Percentiles rank a stretch among this genome's conserved stretches.
These are phyloP conservation scores for Omphaloscelis lunosa DNA, from an alignment of 2,888 invertebrate species.

Conservation along the genomic window DNA sequence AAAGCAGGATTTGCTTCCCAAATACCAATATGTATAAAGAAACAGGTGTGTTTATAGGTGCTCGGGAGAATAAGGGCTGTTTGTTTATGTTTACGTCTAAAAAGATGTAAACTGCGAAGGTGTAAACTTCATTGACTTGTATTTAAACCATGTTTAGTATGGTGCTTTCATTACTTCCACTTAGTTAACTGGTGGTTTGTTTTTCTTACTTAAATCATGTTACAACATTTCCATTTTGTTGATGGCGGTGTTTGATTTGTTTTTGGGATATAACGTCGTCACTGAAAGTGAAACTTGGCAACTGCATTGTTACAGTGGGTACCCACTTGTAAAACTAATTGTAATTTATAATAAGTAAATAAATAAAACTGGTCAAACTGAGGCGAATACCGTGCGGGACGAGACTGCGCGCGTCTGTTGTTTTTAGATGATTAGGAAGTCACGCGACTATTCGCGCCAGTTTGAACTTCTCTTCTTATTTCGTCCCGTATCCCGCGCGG, in stretches of 20 bases:
- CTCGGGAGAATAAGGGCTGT: background rate
- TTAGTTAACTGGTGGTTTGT: background rate
- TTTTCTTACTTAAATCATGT: background rate
- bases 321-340: no score
- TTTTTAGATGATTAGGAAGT: background rate
- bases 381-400: no score
- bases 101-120: conserved; percentile 3
- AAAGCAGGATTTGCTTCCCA: conserved; percentile 65
- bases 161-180: conserved; percentile 2
- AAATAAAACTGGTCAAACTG: background rate
- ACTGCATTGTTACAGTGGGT: background rate
- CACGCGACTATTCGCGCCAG: background rate
- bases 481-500: background rate
- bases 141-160: background rate
- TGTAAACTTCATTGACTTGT: conserved; percentile 7
- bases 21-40: conserved; percentile 35
- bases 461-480: background rate
- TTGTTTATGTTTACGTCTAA: conserved; percentile 28
- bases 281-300: background rate
- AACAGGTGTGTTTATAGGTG: conserved; percentile 18
- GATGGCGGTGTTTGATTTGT: no score
- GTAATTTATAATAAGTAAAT: no score
- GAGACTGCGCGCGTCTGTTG: no score
- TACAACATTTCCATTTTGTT: no score
- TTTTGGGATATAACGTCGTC: background rate